phyloP scores from a whole-genome alignment of 2,797 vertebrate species.

The Chromobotia macracanthus region DNA sequence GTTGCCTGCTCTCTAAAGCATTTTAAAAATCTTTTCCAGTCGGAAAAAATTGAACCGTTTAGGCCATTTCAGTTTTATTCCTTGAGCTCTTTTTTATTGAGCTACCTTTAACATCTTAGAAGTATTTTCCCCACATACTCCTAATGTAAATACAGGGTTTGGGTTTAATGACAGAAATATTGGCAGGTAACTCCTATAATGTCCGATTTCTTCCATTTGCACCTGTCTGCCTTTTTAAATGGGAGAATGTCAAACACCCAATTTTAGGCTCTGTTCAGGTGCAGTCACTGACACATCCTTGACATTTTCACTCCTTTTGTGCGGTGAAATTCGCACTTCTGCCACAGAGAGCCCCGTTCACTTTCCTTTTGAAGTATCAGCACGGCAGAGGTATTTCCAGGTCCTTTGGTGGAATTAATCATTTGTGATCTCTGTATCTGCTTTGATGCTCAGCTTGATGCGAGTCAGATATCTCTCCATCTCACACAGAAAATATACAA shows the following conservation, averaged over 20 bases:
- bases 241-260: slow-evolving; percentile 18
- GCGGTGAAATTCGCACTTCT: background rate
- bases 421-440: slow-evolving; percentile 32
- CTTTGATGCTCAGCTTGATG: background rate
- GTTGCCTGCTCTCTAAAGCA: too few species aligned
- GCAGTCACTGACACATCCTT: slow-evolving; percentile 17
- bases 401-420: slow-evolving; percentile 19
- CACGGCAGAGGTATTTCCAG: slow-evolving; percentile 2
- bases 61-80: background rate
- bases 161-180: background rate
- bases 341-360: slow-evolving; percentile 4
- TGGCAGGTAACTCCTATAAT: background rate
- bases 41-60: too few species aligned
- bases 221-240: slow-evolving; percentile 6
- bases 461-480: background rate
- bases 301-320: slow-evolving; percentile 19
- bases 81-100: background rate
- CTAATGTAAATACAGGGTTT: background rate
- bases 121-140: background rate
- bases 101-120: background rate
- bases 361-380: slow-evolving; percentile 11
- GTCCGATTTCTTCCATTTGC: slow-evolving; percentile 10
- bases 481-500: background rate
- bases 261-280: slow-evolving; percentile 3
- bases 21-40: too few species aligned